These are phyloP conservation scores for Gorsachius goisagi DNA, from an alignment of 2,113 vertebrate species.

Conservation along the genomic window DNA sequence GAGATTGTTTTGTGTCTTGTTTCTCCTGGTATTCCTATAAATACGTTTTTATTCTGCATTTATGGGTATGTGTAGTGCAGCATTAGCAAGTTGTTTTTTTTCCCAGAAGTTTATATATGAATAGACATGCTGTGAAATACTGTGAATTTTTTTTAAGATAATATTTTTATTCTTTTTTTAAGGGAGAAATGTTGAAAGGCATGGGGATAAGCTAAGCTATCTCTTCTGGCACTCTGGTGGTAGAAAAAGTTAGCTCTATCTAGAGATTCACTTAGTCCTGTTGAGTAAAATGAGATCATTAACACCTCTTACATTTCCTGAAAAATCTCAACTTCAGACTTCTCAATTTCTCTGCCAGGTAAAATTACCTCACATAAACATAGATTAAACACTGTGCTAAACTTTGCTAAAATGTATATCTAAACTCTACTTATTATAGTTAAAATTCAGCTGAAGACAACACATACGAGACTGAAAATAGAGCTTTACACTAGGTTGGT, in stretches of 20 bases:
- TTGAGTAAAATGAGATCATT: neutral
- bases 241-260: neutral
- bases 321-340: neutral
- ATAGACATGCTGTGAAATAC: neutral
- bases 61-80: neutral
- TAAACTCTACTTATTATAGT: neutral
- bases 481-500: neutral
- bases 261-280: neutral
- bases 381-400: neutral
- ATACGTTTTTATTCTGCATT: neutral
- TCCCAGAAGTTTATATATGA: neutral
- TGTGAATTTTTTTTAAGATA: neutral
- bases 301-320: neutral
- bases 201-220: neutral
- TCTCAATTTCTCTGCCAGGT: neutral
- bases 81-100: neutral
- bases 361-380: neutral
- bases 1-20: neutral
- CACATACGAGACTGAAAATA: neutral
- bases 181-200: neutral
- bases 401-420: neutral
- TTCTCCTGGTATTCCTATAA: neutral
- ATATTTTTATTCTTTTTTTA: neutral
- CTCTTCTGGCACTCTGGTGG: neutral
- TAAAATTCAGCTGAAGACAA: neutral